These are phyloP conservation scores for Campoplex nolae DNA, from an alignment of 2,888 invertebrate species.

Conservation along the genomic window DNA sequence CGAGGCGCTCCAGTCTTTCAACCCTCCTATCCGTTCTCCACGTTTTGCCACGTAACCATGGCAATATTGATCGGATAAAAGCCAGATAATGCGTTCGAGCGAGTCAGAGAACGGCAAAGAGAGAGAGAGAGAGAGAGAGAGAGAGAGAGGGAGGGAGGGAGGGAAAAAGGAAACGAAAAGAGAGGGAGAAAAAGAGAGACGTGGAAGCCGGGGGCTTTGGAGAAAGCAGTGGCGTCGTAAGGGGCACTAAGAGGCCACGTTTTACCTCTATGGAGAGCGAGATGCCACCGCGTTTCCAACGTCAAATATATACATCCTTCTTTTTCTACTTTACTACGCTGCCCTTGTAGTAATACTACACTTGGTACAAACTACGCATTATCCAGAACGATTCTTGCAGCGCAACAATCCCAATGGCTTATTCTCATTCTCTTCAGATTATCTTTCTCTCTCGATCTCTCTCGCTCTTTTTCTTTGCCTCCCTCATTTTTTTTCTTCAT, in stretches of 20 bases:
- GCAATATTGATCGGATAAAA: conserved; percentile 81
- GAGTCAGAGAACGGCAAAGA: conserved; percentile 31
- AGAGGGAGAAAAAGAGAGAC: conserved; percentile 48
- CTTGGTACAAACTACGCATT: neutral
- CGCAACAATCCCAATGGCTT: conserved; percentile 25
- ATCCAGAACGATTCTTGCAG: conserved; percentile 9
- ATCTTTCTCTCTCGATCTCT: neutral
- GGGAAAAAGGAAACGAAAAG: neutral
- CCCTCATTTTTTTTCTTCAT: neutral
- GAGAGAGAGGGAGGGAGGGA: conserved; percentile 14
- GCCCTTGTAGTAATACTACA: conserved; percentile 24
- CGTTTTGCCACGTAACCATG: conserved; percentile 81
- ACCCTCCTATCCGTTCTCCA: conserved; percentile 61
- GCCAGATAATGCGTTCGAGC: conserved; percentile 39
- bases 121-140: conserved; percentile 22
- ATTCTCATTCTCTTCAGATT: neutral
- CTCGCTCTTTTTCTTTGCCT: neutral
- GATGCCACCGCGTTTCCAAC: conserved; percentile 32
- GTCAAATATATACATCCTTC: conserved; percentile 13
- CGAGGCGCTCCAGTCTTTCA: conserved; percentile 48
- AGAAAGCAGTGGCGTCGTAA: conserved; percentile 49
- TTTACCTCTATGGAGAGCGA: conserved; percentile 8
- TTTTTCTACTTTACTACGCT: conserved; percentile 17
- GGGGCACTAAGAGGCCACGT: conserved; percentile 47
- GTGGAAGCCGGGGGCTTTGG: conserved; percentile 26